Base-by-base conservation (phyloP, 1,140 invertebrate genomes). In the Cydia amplana region DNA sequence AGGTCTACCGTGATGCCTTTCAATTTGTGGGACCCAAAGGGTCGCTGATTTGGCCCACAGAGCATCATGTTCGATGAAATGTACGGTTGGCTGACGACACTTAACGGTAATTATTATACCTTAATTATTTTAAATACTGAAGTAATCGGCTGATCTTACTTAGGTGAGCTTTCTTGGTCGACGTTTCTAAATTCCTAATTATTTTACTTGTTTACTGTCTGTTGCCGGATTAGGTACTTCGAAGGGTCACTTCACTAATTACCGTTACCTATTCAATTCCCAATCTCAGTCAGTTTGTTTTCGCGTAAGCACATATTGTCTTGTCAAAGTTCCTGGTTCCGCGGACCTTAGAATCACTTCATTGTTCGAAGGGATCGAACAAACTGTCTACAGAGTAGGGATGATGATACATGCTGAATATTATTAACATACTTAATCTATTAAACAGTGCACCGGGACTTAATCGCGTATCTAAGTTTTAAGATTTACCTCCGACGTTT, bases 351-450 rank as follows among this genome's bases (percentile, higher is more conserved):
- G 12, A 60, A 60, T 60, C 20, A 12, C 6, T 60, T 23, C 18
- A 60, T 60, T 23, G 55, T 60, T 23, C 7, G 55, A 23, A 60
- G 55, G 55, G 55, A 23, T 23, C 55, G 20, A 60, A 60, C 18
- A n/a, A 23, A 60, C 9, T 1, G 55, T 60, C 20, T 60, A 23
- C 55, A 60, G 55, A 23, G 12, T 23, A 9, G 36, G 36, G 36
- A 40, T 40, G 32, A 32, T 20, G 20, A n/a, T 1, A 23, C 49
- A 18, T 18, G 49, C 7, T 46, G 14, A 16, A 46, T 46, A 3
- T 46, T 46, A 46, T 43, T 43, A 43, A 43, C 12, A 75, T 75
- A 77, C 78, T 74, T 81, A 75, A 43, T 14, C 14, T 46, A 46
- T n/a, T n/a, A n/a, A n/a, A n/a, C n/a, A n/a, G n/a, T n/a, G n/a